These are phyloP conservation scores for Deladenus siricidicola DNA, from an alignment of 2,888 invertebrate genomes.

Conservation along the genomic window DNA sequence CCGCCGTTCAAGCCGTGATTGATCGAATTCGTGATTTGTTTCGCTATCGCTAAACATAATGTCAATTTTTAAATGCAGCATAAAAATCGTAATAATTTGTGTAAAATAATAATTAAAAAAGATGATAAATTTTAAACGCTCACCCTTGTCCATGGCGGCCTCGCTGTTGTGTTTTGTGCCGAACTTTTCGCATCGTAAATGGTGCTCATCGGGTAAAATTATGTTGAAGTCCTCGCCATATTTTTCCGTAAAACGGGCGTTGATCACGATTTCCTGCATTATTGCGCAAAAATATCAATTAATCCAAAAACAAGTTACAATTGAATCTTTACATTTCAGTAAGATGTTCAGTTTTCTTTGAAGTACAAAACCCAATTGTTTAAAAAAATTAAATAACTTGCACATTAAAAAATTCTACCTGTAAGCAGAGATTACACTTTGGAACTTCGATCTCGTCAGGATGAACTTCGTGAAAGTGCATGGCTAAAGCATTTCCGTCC, in stretches of 20 bases:
- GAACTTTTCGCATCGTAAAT: slow-evolving; percentile 35
- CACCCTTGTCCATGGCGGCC: slow-evolving; percentile 37
- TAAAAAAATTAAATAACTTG: neutral
- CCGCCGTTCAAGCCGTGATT: neutral
- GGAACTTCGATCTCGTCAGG: slow-evolving; percentile 51
- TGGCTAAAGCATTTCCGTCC: slow-evolving; percentile 39
- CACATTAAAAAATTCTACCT: slow-evolving; percentile 25
- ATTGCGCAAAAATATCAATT: no score
- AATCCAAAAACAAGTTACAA: slow-evolving; percentile 12
- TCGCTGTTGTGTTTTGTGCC: slow-evolving; percentile 35
- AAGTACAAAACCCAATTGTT: no score
- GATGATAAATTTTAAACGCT: neutral
- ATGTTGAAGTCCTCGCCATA: slow-evolving; percentile 46
- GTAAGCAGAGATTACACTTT: slow-evolving; percentile 48
- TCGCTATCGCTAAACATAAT: neutral
- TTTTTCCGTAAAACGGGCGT: slow-evolving; percentile 45
- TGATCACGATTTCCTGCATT: slow-evolving; percentile 48
- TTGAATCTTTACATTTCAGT: no score
- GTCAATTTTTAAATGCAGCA: no score
- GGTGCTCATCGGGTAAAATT: slow-evolving; percentile 48
- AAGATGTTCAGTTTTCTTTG: no score
- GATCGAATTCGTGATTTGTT: neutral
- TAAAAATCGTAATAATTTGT: no score
- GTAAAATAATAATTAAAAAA: no score
- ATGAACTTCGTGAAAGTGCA: slow-evolving; percentile 52